A percentile compares a stretch with the other conserved stretches of the same genome.
These are phyloP conservation scores for Gastrophryne carolinensis DNA, from an alignment of 2,797 vertebrate genomes.

Conservation along the genomic window DNA sequence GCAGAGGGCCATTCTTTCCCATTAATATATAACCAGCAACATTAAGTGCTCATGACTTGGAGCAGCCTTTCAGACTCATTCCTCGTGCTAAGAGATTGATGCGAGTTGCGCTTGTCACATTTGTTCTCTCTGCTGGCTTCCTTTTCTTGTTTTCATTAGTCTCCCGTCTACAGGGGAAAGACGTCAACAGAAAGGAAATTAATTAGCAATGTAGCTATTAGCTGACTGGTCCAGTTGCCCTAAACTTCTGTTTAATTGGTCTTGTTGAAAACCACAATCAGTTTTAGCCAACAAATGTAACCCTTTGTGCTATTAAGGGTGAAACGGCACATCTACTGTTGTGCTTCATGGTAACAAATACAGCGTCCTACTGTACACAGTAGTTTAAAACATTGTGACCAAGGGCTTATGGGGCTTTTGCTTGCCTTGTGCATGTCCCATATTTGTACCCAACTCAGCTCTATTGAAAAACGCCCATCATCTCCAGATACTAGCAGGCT, in stretches of 20 bases:
- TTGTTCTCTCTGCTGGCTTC: constrained; percentile 2
- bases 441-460: no score
- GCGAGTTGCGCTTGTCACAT: constrained; percentile 10
- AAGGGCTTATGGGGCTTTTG: no score
- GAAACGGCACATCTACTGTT: no score
- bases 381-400: no score
- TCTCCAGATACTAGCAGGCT: no score
- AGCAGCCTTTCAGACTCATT: constrained; percentile 20
- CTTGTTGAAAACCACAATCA: not conserved
- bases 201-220: constrained; percentile 17
- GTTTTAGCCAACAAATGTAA: not conserved
- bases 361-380: no score
- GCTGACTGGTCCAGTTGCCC: not conserved
- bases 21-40: constrained; percentile 39
- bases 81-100: constrained; percentile 27
- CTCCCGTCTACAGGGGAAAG: not conserved
- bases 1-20: not conserved
- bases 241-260: not conserved
- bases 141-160: constrained; percentile 37
- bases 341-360: no score
- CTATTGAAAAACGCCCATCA: no score
- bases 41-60: constrained; percentile 15
- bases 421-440: not conserved
- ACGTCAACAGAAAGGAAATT: constrained; percentile 18
- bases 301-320: not conserved